Percentiles rank a stretch among this genome's conserved stretches.
phyloP scores from a whole-genome alignment of 1,140 invertebrate species.

The Tachypleus tridentatus region DNA sequence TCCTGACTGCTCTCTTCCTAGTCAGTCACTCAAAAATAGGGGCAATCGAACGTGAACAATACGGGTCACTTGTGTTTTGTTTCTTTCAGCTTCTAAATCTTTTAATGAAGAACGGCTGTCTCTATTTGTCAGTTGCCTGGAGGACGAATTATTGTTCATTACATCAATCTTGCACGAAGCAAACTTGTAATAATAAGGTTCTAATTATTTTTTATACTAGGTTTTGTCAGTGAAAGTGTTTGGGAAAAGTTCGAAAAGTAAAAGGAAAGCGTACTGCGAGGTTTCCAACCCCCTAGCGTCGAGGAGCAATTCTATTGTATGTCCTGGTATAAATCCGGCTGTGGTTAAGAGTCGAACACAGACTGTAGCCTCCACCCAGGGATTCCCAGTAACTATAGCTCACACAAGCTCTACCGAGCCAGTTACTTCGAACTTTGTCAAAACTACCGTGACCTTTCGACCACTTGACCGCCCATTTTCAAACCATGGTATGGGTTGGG shows the following conservation, averaged over 20 bases:
- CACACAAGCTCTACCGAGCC: slow-evolving; percentile 12
- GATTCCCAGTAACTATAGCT: slow-evolving; percentile 10
- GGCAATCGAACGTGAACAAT: no score
- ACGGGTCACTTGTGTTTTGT: no score
- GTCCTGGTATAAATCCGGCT: slow-evolving; percentile 12
- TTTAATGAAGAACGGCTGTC: no score
- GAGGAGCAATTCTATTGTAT: neutral
- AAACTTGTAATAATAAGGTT: slow-evolving; percentile 9
- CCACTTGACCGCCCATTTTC: slow-evolving; percentile 11
- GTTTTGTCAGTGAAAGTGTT: no score
- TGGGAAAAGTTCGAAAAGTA: no score
- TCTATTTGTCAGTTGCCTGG: no score
- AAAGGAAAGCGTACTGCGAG: no score
- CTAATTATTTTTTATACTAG: slow-evolving; percentile 6
- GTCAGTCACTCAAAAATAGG: no score
- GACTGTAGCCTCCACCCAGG: slow-evolving; percentile 9
- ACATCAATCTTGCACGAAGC: slow-evolving; percentile 12
- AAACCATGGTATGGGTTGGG: slow-evolving; percentile 16
- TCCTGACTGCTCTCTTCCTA: no score
- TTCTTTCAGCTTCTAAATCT: no score
- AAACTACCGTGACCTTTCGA: slow-evolving; percentile 17
- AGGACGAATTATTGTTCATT: slow-evolving; percentile 1
- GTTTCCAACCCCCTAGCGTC: no score
- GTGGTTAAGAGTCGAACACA: slow-evolving; percentile 12
- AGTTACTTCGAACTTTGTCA: slow-evolving; percentile 14